Evolutionary conservation across 2,888 invertebrate genomes (phyloP).

Genomic region (Philonicus albiceps): DNA sequence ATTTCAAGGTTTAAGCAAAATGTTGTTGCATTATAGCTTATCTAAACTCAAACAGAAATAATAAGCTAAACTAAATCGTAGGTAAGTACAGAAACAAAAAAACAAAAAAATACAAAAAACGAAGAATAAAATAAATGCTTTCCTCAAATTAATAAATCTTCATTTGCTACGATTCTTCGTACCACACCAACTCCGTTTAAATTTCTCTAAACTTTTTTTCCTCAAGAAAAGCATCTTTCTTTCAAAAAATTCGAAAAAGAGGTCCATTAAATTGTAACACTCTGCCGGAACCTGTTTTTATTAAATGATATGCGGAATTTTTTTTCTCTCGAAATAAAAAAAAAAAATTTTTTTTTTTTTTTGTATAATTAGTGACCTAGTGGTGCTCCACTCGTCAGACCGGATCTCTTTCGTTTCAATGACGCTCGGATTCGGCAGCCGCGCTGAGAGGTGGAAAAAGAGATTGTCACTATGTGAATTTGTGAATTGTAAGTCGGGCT

Average conservation of each 20-base stretch:
- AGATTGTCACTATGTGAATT: conserved; percentile 16
- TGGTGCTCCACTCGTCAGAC: conserved; percentile 20
- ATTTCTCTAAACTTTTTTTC: neutral
- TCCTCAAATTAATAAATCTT: neutral
- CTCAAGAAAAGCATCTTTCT: neutral
- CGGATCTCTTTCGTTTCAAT: conserved; percentile 23
- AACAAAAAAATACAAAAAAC: too few relatives aligned
- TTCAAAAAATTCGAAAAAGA: neutral
- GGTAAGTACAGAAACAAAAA: neutral
- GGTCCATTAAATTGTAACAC: neutral
- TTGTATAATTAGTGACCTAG: conserved; percentile 29
- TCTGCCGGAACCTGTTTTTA: neutral
- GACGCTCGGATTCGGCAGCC: neutral
- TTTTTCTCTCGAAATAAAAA: neutral
- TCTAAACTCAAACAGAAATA: neutral
- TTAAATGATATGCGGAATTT: neutral
- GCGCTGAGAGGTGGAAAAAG: neutral
- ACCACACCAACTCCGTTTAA: neutral
- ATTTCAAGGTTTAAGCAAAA: neutral
- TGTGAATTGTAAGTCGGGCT: neutral
- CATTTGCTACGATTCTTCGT: neutral
- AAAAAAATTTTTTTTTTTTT: too few relatives aligned
- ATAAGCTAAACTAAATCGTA: neutral
- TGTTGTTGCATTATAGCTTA: neutral
- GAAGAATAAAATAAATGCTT: neutral